These are phyloP conservation scores for Keiferia lycopersicella DNA, from an alignment of 2,888 invertebrate species.

Conservation along the genomic window DNA sequence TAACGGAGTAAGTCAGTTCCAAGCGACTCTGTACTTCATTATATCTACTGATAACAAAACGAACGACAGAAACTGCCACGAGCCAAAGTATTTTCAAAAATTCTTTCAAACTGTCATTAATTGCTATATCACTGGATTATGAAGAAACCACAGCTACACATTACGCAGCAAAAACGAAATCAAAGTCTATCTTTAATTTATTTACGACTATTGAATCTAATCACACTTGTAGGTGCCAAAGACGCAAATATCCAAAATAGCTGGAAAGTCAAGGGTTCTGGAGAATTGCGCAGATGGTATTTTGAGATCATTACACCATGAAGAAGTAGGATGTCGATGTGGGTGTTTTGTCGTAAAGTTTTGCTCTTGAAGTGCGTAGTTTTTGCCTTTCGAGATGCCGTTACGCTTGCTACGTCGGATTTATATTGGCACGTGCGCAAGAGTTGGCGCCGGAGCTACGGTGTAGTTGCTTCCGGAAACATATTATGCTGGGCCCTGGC, in stretches of 20 bases:
- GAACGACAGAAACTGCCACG: background rate
- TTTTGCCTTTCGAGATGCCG: slow-evolving; percentile 48
- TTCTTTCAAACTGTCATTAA: background rate
- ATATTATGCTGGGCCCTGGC: slow-evolving; percentile 48
- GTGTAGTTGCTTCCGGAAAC: slow-evolving; percentile 25
- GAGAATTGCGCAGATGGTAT: slow-evolving; percentile 58
- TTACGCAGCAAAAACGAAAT: background rate
- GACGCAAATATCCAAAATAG: slow-evolving; percentile 70
- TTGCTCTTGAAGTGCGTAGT: slow-evolving; percentile 67
- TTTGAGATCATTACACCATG: slow-evolving; percentile 39
- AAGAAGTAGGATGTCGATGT: slow-evolving; percentile 28
- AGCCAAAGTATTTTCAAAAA: background rate
- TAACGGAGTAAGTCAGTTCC: no score
- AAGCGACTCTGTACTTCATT: no score
- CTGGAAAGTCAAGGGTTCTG: slow-evolving; percentile 53
- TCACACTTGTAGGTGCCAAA: slow-evolving; percentile 61
- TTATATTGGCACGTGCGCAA: slow-evolving; percentile 65
- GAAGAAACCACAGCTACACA: background rate
- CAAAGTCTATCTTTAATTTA: slow-evolving; percentile 38
- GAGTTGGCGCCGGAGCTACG: slow-evolving; percentile 47
- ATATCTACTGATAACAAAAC: no score
- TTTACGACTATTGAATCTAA: slow-evolving; percentile 44
- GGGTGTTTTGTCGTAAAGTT: slow-evolving; percentile 49
- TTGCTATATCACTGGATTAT: background rate
- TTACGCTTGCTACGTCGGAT: slow-evolving; percentile 43